Evolutionary conservation across 2,888 invertebrate species (phyloP).

Genomic region (Agonopterix alstromeriana): DNA sequence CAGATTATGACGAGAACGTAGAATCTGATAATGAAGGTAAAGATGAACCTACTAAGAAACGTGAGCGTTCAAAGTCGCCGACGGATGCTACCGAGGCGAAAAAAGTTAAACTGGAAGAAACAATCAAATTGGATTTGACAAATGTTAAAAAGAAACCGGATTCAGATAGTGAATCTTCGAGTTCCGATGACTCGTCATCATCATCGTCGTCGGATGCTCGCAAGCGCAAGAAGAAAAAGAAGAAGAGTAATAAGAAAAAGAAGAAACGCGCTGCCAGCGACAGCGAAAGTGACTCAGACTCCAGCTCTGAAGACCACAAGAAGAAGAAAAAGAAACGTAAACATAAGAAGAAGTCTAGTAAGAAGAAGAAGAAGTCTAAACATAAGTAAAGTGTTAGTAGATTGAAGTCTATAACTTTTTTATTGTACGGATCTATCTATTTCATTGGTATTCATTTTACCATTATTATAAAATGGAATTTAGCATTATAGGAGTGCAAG

Average conservation of each 20-base stretch:
- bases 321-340: constrained; percentile 82
- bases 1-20: constrained; percentile 81
- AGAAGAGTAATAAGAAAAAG: constrained; percentile 77
- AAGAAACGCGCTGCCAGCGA: constrained; percentile 78
- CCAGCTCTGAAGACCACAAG: constrained; percentile 80
- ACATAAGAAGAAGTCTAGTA: constrained; percentile 81
- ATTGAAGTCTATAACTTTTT: background rate
- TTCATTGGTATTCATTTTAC: background rate
- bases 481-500: background rate
- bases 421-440: background rate
- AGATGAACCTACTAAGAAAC: constrained; percentile 58
- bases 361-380: constrained; percentile 84
- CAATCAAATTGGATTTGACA: constrained; percentile 65
- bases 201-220: constrained; percentile 71
- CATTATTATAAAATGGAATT: background rate
- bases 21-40: constrained; percentile 80
- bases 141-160: constrained; percentile 70
- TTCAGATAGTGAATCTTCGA: constrained; percentile 59
- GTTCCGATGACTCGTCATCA: constrained; percentile 68
- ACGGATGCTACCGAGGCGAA: constrained; percentile 38
- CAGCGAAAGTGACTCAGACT: constrained; percentile 80
- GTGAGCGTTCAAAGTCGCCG: constrained; percentile 46
- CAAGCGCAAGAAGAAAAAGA: constrained; percentile 80
- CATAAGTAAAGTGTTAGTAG: constrained; percentile 44
- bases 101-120: constrained; percentile 54